These are phyloP conservation scores for Diadromus collaris DNA, from an alignment of 2,888 invertebrate species.

Conservation along the genomic window DNA sequence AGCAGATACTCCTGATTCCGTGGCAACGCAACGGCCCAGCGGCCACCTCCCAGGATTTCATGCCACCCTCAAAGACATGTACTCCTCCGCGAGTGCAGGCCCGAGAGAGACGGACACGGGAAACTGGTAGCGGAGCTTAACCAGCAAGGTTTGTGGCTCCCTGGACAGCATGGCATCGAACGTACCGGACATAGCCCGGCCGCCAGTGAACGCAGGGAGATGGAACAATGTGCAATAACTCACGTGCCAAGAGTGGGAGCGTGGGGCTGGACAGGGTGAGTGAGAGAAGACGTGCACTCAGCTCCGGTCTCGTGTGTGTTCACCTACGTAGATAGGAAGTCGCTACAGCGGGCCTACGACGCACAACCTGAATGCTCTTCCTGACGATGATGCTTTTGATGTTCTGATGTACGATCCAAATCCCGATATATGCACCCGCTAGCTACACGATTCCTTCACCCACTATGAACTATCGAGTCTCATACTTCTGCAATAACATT, in stretches of 20 bases:
- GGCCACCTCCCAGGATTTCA: constrained; percentile 37
- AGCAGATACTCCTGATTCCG: constrained; percentile 27
- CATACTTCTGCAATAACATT: not conserved
- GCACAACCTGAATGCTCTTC: constrained; percentile 29
- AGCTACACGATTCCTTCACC: not conserved
- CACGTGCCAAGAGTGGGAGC: constrained; percentile 59
- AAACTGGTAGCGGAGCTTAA: constrained; percentile 45
- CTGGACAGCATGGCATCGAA: constrained; percentile 60
- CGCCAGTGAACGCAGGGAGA: constrained; percentile 60
- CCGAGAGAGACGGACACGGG: constrained; percentile 24
- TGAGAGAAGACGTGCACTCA: constrained; percentile 42
- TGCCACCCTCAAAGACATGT: constrained; percentile 52
- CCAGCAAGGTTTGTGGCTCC: constrained; percentile 65
- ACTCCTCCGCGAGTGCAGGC: constrained; percentile 31
- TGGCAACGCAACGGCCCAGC: constrained; percentile 29
- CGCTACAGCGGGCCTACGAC: not conserved
- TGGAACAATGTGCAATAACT: constrained; percentile 74
- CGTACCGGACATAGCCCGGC: constrained; percentile 47
- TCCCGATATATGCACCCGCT: not conserved
- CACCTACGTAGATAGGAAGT: constrained; percentile 38
- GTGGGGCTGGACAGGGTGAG: constrained; percentile 27
- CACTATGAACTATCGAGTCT: not conserved
- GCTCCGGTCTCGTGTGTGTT: constrained; percentile 39
- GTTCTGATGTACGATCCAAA: not conserved
- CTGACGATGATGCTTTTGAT: constrained; percentile 42